A percentile compares a stretch with the other conserved stretches of the same genome.
Evolutionary conservation across 2,888 invertebrate species (phyloP).

Genomic region (Atethmia centrago): DNA sequence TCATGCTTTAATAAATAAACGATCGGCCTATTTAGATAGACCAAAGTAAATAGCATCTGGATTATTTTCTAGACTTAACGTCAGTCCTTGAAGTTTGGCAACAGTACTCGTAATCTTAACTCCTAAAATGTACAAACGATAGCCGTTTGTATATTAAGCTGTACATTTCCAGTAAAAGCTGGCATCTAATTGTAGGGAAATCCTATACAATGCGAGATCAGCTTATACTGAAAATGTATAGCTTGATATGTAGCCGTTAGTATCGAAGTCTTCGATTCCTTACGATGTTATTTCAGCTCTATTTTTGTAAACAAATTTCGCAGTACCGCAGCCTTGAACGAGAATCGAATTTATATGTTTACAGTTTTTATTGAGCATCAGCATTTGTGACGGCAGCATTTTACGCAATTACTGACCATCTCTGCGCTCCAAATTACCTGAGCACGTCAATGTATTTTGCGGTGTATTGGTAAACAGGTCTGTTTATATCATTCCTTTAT

Average conservation of each 20-base stretch:
- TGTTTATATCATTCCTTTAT: not conserved
- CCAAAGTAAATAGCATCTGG: conserved; percentile 44
- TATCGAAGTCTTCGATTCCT: conserved; percentile 16
- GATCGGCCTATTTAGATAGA: conserved; percentile 43
- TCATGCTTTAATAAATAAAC: conserved; percentile 38
- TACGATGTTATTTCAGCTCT: conserved; percentile 40
- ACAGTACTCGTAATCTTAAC: conserved; percentile 22
- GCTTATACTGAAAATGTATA: too few species aligned
- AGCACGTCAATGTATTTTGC: conserved; percentile 18
- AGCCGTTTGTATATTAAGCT: too few species aligned
- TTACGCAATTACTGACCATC: conserved; percentile 22
- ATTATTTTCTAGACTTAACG: conserved; percentile 57
- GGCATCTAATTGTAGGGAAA: too few species aligned
- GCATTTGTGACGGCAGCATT: conserved; percentile 16
- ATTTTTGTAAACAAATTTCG: conserved; percentile 38
- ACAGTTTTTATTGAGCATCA: conserved; percentile 30
- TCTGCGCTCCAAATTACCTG: conserved; percentile 26
- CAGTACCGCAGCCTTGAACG: conserved; percentile 25
- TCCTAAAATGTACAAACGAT: too few species aligned
- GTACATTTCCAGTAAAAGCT: too few species aligned
- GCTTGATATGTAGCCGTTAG: too few species aligned
- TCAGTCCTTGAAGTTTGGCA: conserved; percentile 40
- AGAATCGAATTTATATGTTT: conserved; percentile 34
- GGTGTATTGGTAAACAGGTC: conserved; percentile 15
- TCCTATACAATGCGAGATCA: too few species aligned